Conservation (phyloP, 2,888 invertebrate species). For the Cantharis flavilabris region DNA sequence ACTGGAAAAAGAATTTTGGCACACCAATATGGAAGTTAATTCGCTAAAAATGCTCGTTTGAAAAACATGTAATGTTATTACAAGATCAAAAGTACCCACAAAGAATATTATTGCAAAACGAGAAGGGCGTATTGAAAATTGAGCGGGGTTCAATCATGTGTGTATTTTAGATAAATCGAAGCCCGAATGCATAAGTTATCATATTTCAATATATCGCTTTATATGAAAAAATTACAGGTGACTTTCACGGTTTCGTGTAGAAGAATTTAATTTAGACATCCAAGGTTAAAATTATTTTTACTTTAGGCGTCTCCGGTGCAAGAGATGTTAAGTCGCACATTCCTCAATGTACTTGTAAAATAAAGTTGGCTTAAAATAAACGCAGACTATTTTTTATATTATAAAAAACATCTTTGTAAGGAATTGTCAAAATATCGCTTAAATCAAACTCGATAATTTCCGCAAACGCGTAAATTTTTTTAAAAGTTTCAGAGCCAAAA, state of each 20-base stretch:
- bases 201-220: conserved; percentile 20
- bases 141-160: conserved; percentile 10
- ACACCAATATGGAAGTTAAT: not conserved
- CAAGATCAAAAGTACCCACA: conserved; percentile 2
- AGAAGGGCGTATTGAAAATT: conserved; percentile 1
- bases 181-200: conserved; percentile 1
- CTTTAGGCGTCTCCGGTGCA: conserved; percentile 4
- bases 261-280: conserved; percentile 26
- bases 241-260: conserved; percentile 18
- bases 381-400: not conserved
- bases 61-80: not conserved
- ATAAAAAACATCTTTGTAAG: not conserved
- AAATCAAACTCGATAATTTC: not conserved
- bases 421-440: not conserved
- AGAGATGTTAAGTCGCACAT: not conserved
- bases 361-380: not conserved
- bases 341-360: not conserved
- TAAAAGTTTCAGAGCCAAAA: not conserved
- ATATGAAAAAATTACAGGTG: conserved; percentile 15
- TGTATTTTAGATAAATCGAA: conserved; percentile 1
- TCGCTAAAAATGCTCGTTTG: not conserved
- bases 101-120: conserved; percentile 15
- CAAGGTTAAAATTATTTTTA: conserved; percentile 25
- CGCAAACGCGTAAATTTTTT: too few species aligned
- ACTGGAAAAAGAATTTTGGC: not conserved